These are phyloP conservation scores for Alca torda DNA, from an alignment of 2,797 vertebrate genomes.

Conservation along the genomic window DNA sequence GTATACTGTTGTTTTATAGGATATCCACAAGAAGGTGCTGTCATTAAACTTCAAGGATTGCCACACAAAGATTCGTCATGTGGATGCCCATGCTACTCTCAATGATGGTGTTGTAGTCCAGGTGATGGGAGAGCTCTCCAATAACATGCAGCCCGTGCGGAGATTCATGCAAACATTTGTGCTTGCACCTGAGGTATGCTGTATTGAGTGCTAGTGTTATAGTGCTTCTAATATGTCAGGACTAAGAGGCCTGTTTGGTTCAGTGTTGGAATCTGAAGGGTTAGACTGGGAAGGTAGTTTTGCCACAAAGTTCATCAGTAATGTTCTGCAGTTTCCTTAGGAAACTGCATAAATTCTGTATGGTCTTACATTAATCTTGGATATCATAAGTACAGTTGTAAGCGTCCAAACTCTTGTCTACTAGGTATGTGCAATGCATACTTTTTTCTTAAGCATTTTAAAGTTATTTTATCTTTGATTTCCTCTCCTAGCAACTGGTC, in stretches of 20 bases:
- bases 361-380: neutral
- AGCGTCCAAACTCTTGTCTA: neutral
- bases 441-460: neutral
- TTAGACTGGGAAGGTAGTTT: neutral
- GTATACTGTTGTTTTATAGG: conserved; percentile 65
- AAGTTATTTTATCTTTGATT: neutral
- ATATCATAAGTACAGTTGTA: neutral
- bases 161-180: conserved; percentile 98
- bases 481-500: neutral
- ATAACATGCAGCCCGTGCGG: conserved; percentile 96
- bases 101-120: conserved; percentile 97
- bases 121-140: conserved; percentile 97
- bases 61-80: conserved; percentile 95
- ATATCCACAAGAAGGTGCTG: conserved; percentile 97
- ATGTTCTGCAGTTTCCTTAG: neutral
- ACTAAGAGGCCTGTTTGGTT: neutral
- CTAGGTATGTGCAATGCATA: neutral
- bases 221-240: neutral
- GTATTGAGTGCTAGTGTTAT: too few species aligned
- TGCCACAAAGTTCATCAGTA: neutral
- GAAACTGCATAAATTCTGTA: fast-evolving
- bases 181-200: conserved; percentile 90
- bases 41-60: conserved; percentile 95
- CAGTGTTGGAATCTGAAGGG: neutral
- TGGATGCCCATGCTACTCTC: conserved; percentile 94